These are phyloP conservation scores for Nymphicus hollandicus DNA, from an alignment of 2,113 vertebrate species.

Conservation along the genomic window DNA sequence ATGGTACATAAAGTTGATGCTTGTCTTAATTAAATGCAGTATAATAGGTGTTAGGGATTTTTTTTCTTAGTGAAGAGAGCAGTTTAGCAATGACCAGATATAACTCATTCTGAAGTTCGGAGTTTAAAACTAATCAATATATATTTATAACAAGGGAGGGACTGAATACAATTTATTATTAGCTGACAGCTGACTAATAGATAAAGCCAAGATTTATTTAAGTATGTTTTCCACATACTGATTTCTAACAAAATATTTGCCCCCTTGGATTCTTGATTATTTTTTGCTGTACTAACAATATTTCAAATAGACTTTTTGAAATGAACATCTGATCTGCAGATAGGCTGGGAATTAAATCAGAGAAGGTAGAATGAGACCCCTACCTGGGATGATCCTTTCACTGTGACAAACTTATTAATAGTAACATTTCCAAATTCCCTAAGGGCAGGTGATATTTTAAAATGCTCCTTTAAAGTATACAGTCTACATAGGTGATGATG, in stretches of 20 bases:
- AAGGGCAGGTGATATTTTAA: background rate
- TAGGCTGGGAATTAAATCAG: background rate
- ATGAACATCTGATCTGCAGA: background rate
- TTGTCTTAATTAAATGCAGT: constrained; percentile 86
- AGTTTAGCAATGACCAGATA: constrained; percentile 76
- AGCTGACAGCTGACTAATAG: constrained; percentile 66
- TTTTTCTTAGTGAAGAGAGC: constrained; percentile 68
- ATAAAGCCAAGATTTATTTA: constrained; percentile 53
- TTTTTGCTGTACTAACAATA: constrained; percentile 6
- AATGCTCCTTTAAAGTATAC: background rate
- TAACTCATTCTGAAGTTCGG: constrained; percentile 80
- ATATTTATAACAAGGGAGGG: constrained; percentile 73
- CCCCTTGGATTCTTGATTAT: background rate
- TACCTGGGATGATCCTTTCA: background rate
- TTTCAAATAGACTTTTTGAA: constrained; percentile 37
- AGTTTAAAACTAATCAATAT: constrained; percentile 82
- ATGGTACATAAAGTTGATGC: constrained; percentile 78
- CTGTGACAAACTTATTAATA: background rate
- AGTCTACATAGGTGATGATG: background rate
- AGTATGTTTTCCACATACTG: constrained; percentile 9
- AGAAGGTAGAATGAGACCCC: background rate
- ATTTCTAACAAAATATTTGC: constrained; percentile 34
- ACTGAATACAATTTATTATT: constrained; percentile 63
- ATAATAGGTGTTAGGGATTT: constrained; percentile 74
- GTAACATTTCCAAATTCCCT: background rate